Evolutionary conservation across 92 coral and sea anemone genomes (phyloP).

Genomic region (Phenganax marumi): DNA sequence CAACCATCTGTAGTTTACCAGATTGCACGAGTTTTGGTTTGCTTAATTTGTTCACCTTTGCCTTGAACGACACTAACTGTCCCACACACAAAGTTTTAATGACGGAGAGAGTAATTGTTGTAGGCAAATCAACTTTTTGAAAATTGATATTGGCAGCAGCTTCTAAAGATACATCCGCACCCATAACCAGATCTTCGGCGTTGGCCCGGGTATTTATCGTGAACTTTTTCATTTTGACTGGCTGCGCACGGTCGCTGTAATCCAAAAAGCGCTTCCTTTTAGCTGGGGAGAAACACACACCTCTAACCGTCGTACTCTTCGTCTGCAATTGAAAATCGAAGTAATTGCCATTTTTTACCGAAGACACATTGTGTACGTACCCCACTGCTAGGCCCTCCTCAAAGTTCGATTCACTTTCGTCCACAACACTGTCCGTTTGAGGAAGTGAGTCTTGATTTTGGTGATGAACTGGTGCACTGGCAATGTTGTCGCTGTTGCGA

Average conservation of each 20-base stretch:
- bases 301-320: slow-evolving; percentile 27
- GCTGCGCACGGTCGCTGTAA: slow-evolving; percentile 1
- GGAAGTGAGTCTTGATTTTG: no score
- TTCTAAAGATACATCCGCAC: slow-evolving; percentile 37
- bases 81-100: slow-evolving; percentile 48
- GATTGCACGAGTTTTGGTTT: slow-evolving; percentile 31
- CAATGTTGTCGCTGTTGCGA: no score
- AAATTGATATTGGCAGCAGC: slow-evolving; percentile 25
- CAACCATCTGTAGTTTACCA: slow-evolving; percentile 19
- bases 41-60: slow-evolving; percentile 41
- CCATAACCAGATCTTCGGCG: slow-evolving; percentile 29
- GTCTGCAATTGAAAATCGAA: slow-evolving; percentile 43
- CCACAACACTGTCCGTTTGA: no score
- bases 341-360: slow-evolving; percentile 27
- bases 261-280: slow-evolving; percentile 36
- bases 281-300: slow-evolving; percentile 28
- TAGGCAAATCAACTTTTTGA: slow-evolving; percentile 37
- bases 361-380: slow-evolving; percentile 27
- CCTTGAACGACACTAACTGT: slow-evolving; percentile 57
- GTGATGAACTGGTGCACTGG: no score
- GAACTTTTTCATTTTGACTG: slow-evolving; percentile 38
- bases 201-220: slow-evolving; percentile 24
- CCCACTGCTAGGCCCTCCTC: slow-evolving; percentile 12
- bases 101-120: slow-evolving; percentile 34
- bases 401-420: not conserved